Evolutionary conservation across 2,888 invertebrate species (phyloP), one percentile per base, ranked within the genome.

Genomic region (Panorpa germanica): DNA sequence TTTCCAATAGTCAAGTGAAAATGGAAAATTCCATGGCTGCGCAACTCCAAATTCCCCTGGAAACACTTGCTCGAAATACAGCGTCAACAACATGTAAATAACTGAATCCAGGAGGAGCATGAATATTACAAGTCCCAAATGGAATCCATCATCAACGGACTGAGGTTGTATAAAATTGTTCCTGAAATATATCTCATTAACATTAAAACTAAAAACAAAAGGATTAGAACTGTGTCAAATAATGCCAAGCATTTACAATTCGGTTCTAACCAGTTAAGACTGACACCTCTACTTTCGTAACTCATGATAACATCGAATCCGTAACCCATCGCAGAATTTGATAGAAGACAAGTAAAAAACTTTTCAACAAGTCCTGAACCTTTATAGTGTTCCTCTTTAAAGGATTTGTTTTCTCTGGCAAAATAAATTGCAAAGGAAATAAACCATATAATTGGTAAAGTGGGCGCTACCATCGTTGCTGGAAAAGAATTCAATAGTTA

Each of bases 1-100:
- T n/a, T n/a, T n/a, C 72, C 72, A 73, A 43, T 60, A 73, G 2
- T 47, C 42, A 14, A 52, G 49, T 23, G 64, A 64, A 28, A 83
- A 62, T 1, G 70, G 69, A 45, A 86, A 91, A 45, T 86, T 71
- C 70, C 82, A 88, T 15, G 71, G 72, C 36, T 70, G 67, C 0
- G 80, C 73, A 0, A 90, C 70, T 4, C 90, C 90, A 48, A 65
- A 83, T 9, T 78, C 75, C 7, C 90, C 90, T 0, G 91, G 91
- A 36, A 72, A 61, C 7, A 93, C 67, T 39, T 78, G 78, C 50
- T 91, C 90, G 16, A 90, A 54, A 47, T 91, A 93, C 39, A 88
- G 56, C 1, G 90, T 74, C 20, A 88, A 49, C 3, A 74, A 33
- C 48, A 81, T 62, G 45, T 86, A 83, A 1, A 86, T 28, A 1